These are phyloP conservation scores for Sipha maydis DNA, from an alignment of 2,888 invertebrate genomes.

Conservation along the genomic window DNA sequence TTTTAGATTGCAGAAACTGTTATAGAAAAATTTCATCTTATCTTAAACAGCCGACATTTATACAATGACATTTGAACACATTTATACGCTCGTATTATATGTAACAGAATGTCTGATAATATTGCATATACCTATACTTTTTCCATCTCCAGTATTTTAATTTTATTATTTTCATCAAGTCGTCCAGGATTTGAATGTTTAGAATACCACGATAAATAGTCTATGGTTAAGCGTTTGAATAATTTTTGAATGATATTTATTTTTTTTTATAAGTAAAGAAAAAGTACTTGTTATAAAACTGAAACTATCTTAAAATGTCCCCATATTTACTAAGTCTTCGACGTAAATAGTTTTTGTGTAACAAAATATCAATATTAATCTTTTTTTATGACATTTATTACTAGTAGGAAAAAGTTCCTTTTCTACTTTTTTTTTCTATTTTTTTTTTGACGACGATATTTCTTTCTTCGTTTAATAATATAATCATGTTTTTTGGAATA, in stretches of 20 bases:
- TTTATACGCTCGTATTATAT: no score
- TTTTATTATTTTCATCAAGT: no score
- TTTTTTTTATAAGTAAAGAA: neutral
- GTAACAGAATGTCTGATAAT: no score
- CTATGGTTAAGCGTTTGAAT: neutral
- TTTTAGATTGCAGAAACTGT: no score
- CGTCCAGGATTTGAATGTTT: no score
- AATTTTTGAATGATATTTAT: neutral
- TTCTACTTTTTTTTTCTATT: neutral
- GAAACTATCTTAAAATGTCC: constrained; percentile 3
- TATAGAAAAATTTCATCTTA: no score
- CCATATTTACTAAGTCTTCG: constrained; percentile 26
- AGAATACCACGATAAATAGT: neutral
- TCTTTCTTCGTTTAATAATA: neutral
- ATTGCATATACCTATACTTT: neutral
- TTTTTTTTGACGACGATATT: neutral
- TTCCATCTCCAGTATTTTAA: neutral
- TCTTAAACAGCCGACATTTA: no score
- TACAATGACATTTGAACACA: no score
- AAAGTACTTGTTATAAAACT: neutral
- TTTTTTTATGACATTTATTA: constrained; percentile 20
- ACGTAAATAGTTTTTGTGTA: constrained; percentile 38
- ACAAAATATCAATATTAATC: constrained; percentile 43
- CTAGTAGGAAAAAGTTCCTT: neutral
- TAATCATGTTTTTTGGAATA: neutral